Base-by-base conservation (phyloP, 2,113 vertebrate genomes). In the Tichodroma muraria region DNA sequence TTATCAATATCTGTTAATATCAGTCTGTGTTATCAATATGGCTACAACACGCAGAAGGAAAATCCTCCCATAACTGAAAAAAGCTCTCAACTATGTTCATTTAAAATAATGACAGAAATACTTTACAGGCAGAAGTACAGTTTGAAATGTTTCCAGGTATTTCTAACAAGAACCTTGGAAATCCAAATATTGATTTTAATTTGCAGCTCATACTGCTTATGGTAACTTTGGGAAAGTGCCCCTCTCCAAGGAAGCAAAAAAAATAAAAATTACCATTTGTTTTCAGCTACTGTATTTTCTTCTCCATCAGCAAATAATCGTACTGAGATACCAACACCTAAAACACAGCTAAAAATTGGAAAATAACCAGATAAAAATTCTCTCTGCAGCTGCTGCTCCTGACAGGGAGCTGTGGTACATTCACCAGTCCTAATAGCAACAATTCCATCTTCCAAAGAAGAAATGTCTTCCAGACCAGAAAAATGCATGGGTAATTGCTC, bases 401-500 rank as follows among this genome's bases (percentile, higher is more conserved):
- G 59, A 65, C 76, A 85, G 72, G 85, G 69, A 90, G 79, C 53
- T 82, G n/a, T 10, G 31, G 49, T 10, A 17, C 11, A 15, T 12
- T 22, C 87, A n/a, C 77, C 5, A 27, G 16, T 21, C 0, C 0
- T 38, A 85, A 49, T 3, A n/a, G 22, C 50, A 88, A 61, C 42
- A 88, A 61, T 38, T 33, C 42, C 37, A 80, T n/a, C 50, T 35
- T 61, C 9, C 15, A 80, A 54, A 45, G 63, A 19, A 88, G 61
- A 80, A 80, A 3, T 21, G 45, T 38, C 33, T 80, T 80, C 33
- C 69, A 90, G 68, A 54, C 27, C 42, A 73, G 54, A 88, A 84
- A 92, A 94, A 92, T 20, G 45, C 86, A 78, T 6, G 16, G 33
- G 70, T 40, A 92, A 90, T 89, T 92, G 71, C 76, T 83, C 57